These are phyloP conservation scores for Psittacula derbiana DNA, from an alignment of 2,797 vertebrate species.

Conservation along the genomic window DNA sequence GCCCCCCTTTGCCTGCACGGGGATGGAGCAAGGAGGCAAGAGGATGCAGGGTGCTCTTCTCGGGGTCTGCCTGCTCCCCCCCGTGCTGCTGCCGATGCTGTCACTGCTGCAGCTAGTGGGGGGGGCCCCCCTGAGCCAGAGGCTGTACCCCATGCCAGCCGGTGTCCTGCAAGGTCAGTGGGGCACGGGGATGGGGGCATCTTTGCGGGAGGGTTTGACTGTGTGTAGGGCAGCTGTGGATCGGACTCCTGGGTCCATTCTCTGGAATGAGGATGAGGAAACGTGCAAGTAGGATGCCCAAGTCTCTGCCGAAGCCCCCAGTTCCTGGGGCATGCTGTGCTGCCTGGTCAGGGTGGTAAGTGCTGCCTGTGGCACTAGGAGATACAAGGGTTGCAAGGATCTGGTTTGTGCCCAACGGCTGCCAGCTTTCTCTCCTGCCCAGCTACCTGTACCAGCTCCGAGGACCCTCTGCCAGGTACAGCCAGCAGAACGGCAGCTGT, in stretches of 20 bases:
- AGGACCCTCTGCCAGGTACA: not conserved
- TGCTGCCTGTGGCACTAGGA: not conserved
- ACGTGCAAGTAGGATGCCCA: not conserved
- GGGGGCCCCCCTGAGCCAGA: slow-evolving; percentile 78
- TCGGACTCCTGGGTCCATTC: fast-evolving
- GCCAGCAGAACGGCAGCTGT: not conserved
- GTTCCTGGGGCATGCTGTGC: fast-evolving
- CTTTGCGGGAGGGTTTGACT: not conserved
- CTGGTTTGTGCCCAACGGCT: fast-evolving
- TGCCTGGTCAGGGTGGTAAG: not conserved
- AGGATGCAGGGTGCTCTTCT: not conserved
- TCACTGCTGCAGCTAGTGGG: slow-evolving; percentile 39
- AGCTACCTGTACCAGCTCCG: not conserved
- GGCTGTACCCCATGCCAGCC: slow-evolving; percentile 87
- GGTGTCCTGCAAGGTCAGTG: slow-evolving; percentile 84
- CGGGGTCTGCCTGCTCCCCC: not conserved
- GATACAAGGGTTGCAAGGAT: not conserved
- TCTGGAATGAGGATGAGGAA: not conserved
- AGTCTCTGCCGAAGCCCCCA: not conserved
- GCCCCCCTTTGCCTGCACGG: slow-evolving; percentile 40
- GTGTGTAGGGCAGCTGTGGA: not conserved
- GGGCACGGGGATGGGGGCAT: not conserved
- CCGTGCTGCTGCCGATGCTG: not conserved
- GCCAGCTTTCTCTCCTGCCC: not conserved
- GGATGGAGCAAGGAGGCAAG: slow-evolving; percentile 47